These are phyloP conservation scores for Seriola aureovittata DNA, from an alignment of 2,113 vertebrate genomes.

Conservation along the genomic window DNA sequence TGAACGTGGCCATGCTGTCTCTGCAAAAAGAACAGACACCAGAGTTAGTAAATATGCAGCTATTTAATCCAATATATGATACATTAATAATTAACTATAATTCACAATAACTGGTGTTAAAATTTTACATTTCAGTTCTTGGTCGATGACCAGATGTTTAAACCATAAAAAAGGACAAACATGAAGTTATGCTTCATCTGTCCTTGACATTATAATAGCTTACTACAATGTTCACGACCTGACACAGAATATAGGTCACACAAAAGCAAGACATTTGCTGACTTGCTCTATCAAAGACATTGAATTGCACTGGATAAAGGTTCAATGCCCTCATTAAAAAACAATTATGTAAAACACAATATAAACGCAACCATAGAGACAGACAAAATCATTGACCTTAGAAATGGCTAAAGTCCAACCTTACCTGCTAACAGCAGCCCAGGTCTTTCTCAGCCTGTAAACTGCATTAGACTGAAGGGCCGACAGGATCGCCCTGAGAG, in stretches of 20 bases:
- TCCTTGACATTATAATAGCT: conserved; percentile 12
- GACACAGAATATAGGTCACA: conserved; percentile 33
- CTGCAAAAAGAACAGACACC: conserved; percentile 68
- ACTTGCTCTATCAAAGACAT: not conserved
- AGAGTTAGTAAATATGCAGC: not conserved
- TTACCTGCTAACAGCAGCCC: conserved; percentile 88
- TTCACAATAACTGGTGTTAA: conserved; percentile 7
- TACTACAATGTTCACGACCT: conserved; percentile 3
- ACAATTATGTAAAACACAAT: conserved; percentile 11
- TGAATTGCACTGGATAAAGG: conserved; percentile 27
- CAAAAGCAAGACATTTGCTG: conserved; percentile 25
- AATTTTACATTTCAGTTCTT: not conserved
- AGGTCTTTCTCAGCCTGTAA: conserved; percentile 90
- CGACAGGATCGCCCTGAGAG: conserved; percentile 89
- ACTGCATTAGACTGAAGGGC: conserved; percentile 91
- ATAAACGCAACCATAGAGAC: not conserved
- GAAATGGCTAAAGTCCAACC: not conserved
- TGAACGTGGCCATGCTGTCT: conserved; percentile 84
- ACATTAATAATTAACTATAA: conserved; percentile 20
- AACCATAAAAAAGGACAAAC: conserved; percentile 7
- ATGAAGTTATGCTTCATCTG: conserved; percentile 13
- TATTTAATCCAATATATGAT: not conserved
- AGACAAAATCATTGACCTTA: not conserved
- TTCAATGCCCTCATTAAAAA: conserved; percentile 54
- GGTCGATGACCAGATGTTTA: not conserved